phyloP scores from a whole-genome alignment of 2,113 vertebrate species.

The Microcebus jonahi region DNA sequence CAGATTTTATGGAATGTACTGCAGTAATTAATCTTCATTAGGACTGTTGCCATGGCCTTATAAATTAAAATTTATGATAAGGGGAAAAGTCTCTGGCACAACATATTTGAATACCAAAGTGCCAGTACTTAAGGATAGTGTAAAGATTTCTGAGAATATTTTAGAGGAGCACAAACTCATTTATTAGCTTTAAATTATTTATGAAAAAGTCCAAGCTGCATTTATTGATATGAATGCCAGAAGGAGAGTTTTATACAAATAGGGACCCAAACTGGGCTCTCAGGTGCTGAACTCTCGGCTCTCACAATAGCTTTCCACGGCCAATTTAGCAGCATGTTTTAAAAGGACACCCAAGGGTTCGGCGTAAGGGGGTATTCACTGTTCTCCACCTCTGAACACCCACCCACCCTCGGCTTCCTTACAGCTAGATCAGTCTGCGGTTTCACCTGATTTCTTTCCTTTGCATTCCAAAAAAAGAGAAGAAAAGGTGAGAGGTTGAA shows the following conservation, averaged over 20 bases:
- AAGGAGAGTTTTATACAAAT: not conserved
- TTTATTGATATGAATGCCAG: not conserved
- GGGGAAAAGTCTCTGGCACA: constrained; percentile 77
- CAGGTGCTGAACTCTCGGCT: not conserved
- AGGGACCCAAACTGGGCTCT: not conserved
- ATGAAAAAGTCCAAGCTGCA: not conserved
- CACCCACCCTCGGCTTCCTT: not conserved
- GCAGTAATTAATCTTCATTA: constrained; percentile 88
- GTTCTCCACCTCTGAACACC: not conserved
- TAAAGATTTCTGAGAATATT: constrained; percentile 64
- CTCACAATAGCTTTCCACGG: not conserved
- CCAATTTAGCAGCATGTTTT: not conserved
- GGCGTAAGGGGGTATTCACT: not conserved
- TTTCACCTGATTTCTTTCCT: constrained; percentile 33
- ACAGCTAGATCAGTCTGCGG: not conserved
- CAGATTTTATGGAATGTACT: constrained; percentile 78
- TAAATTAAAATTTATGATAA: constrained; percentile 85
- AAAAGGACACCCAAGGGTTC: not conserved
- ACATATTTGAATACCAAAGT: constrained; percentile 80
- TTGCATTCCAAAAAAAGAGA: not conserved
- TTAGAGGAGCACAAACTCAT: constrained; percentile 69
- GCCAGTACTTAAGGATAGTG: constrained; percentile 74
- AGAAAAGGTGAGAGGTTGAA: not conserved
- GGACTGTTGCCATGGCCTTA: constrained; percentile 77
- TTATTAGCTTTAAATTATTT: constrained; percentile 66